These are phyloP conservation scores for Drosophila atripex DNA, from an alignment of 2,888 invertebrate genomes.

Conservation along the genomic window DNA sequence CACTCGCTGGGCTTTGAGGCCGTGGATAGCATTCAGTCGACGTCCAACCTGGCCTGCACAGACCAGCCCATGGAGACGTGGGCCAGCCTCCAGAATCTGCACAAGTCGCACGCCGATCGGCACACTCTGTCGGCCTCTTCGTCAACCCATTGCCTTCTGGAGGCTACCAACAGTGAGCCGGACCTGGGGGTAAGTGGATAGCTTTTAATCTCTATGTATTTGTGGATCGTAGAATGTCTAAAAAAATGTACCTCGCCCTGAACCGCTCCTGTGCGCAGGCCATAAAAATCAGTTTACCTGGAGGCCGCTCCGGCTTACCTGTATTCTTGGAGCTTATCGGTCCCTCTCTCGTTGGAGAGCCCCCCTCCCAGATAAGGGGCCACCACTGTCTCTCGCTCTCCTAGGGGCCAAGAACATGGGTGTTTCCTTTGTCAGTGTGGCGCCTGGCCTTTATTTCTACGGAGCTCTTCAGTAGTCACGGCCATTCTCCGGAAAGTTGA, in stretches of 20 bases:
- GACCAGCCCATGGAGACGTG: conserved; percentile 83
- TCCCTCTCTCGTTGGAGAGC: not conserved
- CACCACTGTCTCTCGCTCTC: conserved; percentile 20
- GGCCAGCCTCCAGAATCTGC: conserved; percentile 88
- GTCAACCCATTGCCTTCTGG: conserved; percentile 70
- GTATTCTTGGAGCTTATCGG: conserved; percentile 65
- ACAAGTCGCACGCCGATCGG: conserved; percentile 58
- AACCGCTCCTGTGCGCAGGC: conserved; percentile 29
- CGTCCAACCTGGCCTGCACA: conserved; percentile 24
- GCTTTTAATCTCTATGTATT: too few species aligned
- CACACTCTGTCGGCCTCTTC: conserved; percentile 38
- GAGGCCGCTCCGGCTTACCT: conserved; percentile 56
- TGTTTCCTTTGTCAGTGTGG: conserved; percentile 31
- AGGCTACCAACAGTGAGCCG: conserved; percentile 88
- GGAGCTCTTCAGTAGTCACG: conserved; percentile 30
- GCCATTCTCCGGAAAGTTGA: not conserved
- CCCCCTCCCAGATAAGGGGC: conserved; percentile 67
- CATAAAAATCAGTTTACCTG: conserved; percentile 65
- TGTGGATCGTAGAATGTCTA: not conserved
- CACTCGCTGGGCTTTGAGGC: conserved; percentile 76
- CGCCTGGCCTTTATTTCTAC: conserved; percentile 4
- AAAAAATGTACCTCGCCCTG: not conserved
- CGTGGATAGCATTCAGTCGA: conserved; percentile 60
- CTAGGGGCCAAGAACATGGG: conserved; percentile 7
- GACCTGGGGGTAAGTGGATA: conserved; percentile 85